Evolutionary conservation across 2,797 vertebrate species (phyloP).

Genomic region (Graptemys geographica): DNA sequence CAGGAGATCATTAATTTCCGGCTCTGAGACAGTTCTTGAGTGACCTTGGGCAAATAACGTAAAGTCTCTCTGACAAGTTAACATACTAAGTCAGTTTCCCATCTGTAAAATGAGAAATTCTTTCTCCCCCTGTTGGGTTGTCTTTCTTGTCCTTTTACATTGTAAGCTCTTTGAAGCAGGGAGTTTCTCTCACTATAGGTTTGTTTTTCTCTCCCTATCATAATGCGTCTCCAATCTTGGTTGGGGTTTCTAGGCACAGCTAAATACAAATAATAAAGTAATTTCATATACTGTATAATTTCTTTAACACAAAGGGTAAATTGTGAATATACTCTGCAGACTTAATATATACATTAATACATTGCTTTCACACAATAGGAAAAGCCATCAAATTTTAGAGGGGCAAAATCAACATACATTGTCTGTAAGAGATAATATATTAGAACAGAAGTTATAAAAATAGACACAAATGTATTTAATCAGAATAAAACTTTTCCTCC

Average conservation of each 20-base stretch:
- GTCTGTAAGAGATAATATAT: background rate
- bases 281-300: background rate
- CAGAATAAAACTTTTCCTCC: background rate
- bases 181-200: background rate
- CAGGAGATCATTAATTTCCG: background rate
- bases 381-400: background rate
- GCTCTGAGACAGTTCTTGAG: background rate
- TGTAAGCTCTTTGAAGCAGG: background rate
- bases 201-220: background rate
- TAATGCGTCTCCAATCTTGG: background rate
- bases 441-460: background rate
- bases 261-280: background rate
- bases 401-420: background rate
- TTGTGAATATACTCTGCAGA: background rate
- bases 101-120: background rate
- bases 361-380: background rate
- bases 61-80: background rate
- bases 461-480: rapidly evolving
- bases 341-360: background rate
- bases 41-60: background rate
- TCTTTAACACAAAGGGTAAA: background rate
- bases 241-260: background rate
- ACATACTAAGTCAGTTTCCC: background rate
- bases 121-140: background rate
- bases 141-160: background rate